These are phyloP conservation scores for Cavia aperea DNA, from an alignment of 2,113 vertebrate species.

Conservation along the genomic window DNA sequence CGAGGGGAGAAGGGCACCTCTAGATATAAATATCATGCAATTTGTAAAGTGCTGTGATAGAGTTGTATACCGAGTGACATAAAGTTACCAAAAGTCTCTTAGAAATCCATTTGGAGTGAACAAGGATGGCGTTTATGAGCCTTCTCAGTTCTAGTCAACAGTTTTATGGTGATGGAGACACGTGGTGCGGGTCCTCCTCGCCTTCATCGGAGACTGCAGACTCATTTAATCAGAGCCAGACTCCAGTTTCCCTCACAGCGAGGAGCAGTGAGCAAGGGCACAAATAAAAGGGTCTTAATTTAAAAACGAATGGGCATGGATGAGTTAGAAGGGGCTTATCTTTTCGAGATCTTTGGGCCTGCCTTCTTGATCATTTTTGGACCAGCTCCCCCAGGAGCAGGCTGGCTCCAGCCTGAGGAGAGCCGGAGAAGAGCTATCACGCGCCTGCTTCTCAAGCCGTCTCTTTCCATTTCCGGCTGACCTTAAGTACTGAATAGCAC, in stretches of 20 bases:
- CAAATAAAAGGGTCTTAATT: background rate
- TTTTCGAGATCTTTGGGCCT: background rate
- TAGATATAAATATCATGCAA: background rate
- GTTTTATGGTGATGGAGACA: background rate
- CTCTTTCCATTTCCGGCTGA: background rate
- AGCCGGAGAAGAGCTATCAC: background rate
- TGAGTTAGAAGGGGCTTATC: constrained; percentile 9
- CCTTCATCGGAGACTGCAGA: background rate
- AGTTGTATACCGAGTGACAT: background rate
- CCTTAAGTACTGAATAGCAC: background rate
- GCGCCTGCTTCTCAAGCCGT: background rate
- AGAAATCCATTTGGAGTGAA: constrained; percentile 22
- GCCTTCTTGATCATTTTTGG: background rate
- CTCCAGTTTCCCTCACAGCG: constrained; percentile 13
- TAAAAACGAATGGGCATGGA: background rate
- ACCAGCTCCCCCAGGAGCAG: background rate
- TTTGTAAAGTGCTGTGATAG: background rate
- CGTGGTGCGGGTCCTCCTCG: background rate
- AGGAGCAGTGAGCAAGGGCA: background rate
- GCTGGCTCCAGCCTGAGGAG: background rate
- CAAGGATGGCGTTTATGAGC: constrained; percentile 2
- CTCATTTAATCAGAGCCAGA: constrained; percentile 11
- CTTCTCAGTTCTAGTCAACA: constrained; percentile 42
- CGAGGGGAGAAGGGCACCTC: background rate
- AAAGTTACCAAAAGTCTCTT: constrained; percentile 19